Evolutionary conservation across 2,797 vertebrate genomes (phyloP).

Genomic region (Gobionotothen gibberifrons): DNA sequence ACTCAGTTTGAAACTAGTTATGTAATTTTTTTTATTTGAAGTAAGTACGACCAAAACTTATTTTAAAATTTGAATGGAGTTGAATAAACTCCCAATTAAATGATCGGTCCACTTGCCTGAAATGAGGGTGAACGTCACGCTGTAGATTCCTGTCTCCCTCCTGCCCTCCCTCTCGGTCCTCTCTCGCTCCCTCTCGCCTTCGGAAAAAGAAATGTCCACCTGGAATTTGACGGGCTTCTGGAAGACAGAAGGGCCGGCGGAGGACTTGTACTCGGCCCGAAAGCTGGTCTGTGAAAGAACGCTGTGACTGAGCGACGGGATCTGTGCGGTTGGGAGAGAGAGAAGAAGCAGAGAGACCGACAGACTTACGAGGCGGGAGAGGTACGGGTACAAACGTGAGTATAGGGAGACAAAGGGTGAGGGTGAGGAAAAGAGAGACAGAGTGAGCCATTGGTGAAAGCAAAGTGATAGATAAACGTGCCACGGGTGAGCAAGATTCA

Average conservation of each 20-base stretch:
- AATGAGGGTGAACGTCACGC: conserved; percentile 94
- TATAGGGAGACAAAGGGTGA: conserved; percentile 79
- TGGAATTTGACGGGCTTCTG: conserved; percentile 95
- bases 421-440: conserved; percentile 78
- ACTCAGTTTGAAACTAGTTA: too few relatives aligned
- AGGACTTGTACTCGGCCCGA: conserved; percentile 92
- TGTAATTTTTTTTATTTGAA: too few relatives aligned
- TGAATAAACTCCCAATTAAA: neutral
- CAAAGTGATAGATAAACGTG: conserved; percentile 69
- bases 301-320: conserved; percentile 93
- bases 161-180: conserved; percentile 82
- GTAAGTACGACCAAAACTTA: too few relatives aligned
- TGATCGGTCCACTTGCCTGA: conserved; percentile 81
- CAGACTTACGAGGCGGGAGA: conserved; percentile 83
- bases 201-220: conserved; percentile 92
- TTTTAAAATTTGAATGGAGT: neutral
- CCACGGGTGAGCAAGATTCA: conserved; percentile 62
- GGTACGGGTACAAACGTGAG: conserved; percentile 75
- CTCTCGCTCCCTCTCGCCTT: conserved; percentile 85
- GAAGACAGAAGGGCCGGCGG: conserved; percentile 92
- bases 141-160: conserved; percentile 91
- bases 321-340: conserved; percentile 82
- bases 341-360: conserved; percentile 83
- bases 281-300: conserved; percentile 94
- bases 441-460: conserved; percentile 79